These are phyloP conservation scores for Chelon labrosus DNA, from an alignment of 2,797 vertebrate genomes.

Conservation along the genomic window DNA sequence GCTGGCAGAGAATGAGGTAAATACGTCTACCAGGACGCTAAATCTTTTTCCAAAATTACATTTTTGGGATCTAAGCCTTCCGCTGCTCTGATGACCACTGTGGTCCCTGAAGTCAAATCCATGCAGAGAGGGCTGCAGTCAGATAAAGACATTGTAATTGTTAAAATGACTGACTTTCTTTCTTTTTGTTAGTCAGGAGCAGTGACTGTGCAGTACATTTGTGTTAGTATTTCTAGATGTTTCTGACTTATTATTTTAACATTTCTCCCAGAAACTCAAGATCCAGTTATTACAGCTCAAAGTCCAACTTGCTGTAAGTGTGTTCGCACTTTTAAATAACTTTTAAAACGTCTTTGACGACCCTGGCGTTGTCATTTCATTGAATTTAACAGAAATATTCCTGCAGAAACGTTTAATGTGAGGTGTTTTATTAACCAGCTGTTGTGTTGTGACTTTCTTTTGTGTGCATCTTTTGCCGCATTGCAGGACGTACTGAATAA, in stretches of 20 bases:
- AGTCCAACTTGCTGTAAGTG: slow-evolving; percentile 91
- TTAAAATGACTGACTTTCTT: background rate
- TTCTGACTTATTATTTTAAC: background rate
- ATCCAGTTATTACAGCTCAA: slow-evolving; percentile 91
- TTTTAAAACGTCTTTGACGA: too few species aligned
- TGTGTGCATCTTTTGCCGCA: background rate
- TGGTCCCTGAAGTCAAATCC: too few species aligned
- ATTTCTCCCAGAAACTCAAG: slow-evolving; percentile 90
- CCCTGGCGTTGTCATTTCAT: too few species aligned
- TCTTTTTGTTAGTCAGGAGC: background rate
- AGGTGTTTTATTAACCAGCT: background rate
- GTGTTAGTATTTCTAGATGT: background rate
- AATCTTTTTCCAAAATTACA: too few species aligned
- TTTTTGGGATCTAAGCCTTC: background rate
- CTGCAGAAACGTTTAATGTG: background rate
- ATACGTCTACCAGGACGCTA: background rate
- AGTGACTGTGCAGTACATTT: background rate
- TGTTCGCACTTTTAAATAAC: too few species aligned
- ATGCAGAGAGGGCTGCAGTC: too few species aligned
- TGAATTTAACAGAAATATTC: background rate
- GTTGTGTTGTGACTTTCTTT: background rate
- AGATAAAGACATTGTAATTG: too few species aligned
- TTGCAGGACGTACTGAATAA: slow-evolving; percentile 93
- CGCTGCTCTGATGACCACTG: too few species aligned
- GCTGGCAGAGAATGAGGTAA: slow-evolving; percentile 94